Percentiles rank a stretch among this genome's conserved stretches.
Evolutionary conservation across 2,888 invertebrate genomes (phyloP).

Genomic region (Agrochola lota): DNA sequence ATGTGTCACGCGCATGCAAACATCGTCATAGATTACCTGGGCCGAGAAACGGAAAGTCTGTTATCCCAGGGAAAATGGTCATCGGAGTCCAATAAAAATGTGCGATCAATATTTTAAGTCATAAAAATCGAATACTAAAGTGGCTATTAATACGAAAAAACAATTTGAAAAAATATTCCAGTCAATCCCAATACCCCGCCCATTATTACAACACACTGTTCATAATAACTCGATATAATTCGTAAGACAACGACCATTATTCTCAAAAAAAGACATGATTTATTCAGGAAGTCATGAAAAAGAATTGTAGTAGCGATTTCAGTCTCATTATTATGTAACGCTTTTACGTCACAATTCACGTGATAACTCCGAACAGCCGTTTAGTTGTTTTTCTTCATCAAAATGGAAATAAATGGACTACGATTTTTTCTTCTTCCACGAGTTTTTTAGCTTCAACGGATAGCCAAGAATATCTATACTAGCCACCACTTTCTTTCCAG

Average conservation of each 20-base stretch:
- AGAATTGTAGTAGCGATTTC: conserved; percentile 6
- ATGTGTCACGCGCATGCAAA: conserved; percentile 6
- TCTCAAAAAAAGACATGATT: conserved; percentile 14
- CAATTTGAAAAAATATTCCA: not conserved
- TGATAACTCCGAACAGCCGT: conserved; percentile 25
- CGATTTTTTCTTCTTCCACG: not conserved
- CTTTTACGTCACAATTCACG: conserved; percentile 20
- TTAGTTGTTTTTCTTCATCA: conserved; percentile 23
- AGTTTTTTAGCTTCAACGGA: conserved; percentile 23
- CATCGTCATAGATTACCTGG: conserved; percentile 3
- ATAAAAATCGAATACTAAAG: not conserved
- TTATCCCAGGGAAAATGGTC: not conserved
- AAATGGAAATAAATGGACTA: conserved; percentile 36
- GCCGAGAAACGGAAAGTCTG: not conserved
- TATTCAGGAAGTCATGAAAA: conserved; percentile 33
- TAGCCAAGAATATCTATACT: not conserved
- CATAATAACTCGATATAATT: not conserved
- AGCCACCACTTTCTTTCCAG: conserved; percentile 26
- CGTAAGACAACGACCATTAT: not conserved
- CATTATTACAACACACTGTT: not conserved
- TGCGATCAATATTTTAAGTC: not conserved
- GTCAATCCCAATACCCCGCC: not conserved
- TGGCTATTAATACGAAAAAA: not conserved
- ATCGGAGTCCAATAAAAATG: not conserved
- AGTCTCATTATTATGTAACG: not conserved